Conservation (phyloP, 2,113 vertebrate species). For the Corydoras sp. region DNA sequence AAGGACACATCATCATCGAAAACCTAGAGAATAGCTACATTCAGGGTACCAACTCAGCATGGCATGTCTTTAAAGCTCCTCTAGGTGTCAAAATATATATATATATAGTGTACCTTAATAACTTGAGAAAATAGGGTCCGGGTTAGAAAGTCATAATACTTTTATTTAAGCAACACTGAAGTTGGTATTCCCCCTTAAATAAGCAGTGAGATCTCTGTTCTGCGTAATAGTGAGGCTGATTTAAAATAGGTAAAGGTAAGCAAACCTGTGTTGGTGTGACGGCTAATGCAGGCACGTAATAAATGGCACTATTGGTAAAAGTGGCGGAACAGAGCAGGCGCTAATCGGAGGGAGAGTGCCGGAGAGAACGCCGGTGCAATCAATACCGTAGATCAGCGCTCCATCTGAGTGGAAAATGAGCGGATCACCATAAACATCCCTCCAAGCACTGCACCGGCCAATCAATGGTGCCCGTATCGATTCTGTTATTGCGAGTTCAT, state of each 20-base stretch:
- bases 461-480: slow-evolving; percentile 65
- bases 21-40: too few species aligned
- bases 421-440: slow-evolving; percentile 67
- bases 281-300: slow-evolving; percentile 32
- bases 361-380: slow-evolving; percentile 47
- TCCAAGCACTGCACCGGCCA: slow-evolving; percentile 38
- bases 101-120: too few species aligned
- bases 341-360: slow-evolving; percentile 41
- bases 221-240: slow-evolving; percentile 10
- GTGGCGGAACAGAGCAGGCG: slow-evolving; percentile 30
- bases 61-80: too few species aligned
- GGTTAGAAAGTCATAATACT: too few species aligned
- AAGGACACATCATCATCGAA: too few species aligned
- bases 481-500: slow-evolving; percentile 74
- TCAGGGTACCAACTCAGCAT: too few species aligned
- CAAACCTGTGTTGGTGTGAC: slow-evolving; percentile 1
- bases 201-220: too few species aligned
- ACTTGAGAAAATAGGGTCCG: too few species aligned
- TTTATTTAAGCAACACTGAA: too few species aligned
- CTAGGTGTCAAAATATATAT: too few species aligned
- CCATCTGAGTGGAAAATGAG: slow-evolving; percentile 71
- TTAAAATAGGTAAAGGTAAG: slow-evolving; percentile 33
- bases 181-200: too few species aligned
- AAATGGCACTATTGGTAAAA: slow-evolving; percentile 36
- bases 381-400: slow-evolving; percentile 70